Base-by-base conservation (phyloP, 2,113 vertebrate genomes). In the Lathamus discolor region DNA sequence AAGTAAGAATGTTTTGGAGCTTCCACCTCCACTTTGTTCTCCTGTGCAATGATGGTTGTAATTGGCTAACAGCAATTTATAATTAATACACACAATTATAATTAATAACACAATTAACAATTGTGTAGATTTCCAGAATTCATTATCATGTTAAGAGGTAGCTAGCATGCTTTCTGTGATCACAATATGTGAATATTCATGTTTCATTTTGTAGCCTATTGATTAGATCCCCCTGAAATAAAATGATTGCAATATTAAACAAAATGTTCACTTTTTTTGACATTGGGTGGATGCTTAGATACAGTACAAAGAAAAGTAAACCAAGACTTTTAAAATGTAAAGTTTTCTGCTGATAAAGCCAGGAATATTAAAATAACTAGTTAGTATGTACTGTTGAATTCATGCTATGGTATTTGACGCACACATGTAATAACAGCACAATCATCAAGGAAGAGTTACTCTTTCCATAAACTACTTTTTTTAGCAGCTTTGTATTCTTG, bases 181-280 rank as follows among this genome's bases (percentile, higher is more conserved):
- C 14, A 57, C 3, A 61, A 73, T 74, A 82, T 37, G 22, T 69
- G 31, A 54, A 54, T 66, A 72, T 62, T 87, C 19, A 22, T 37
- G n/a, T 87, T 95, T 96, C 37, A 44, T 91, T 92, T 89, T 74
- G 17, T 85, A 85, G 69, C 49, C 33, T 52, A 48, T 48, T 68
- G 7, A 67, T 64, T 82, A 43, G 11, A 73, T 79, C 52, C 22
- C 95, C 18, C 22, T 35, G 19, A 77, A 80, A 79, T 59, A 61
- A 83, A 93, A 27, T 12, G 0, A 51, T 48, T 64, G 2, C 15
- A 76, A 23, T 78, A 64, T 43, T 41, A 84, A 92, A 76, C 44
- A 61, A 87, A 90, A 31, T 8, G 13, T 20, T 62, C 22, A 16
- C 7, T 64, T 90, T 81, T 86, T 82, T 76, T 82, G 84, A 11